Conservation (phyloP, 2,113 vertebrate species). For the Perccottus glenii region DNA sequence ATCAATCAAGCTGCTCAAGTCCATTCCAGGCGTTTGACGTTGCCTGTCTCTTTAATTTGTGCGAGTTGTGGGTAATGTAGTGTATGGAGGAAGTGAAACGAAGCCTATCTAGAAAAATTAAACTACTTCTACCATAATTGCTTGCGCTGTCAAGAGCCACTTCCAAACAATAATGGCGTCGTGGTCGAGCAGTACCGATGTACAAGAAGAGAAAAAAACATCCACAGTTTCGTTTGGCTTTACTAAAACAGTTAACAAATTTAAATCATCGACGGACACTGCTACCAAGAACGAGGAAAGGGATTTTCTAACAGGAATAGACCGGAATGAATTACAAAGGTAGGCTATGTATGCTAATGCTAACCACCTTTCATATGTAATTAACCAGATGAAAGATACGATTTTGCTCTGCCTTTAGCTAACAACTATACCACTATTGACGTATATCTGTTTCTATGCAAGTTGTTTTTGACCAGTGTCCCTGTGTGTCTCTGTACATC, state of each 20-base stretch:
- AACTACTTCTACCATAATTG: constrained; percentile 70
- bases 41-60: constrained; percentile 11
- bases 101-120: fast-evolving
- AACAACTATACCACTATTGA: background rate
- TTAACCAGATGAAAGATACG: background rate
- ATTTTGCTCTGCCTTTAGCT: background rate
- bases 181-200: constrained; percentile 10
- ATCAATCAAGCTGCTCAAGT: background rate
- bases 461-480: background rate
- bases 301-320: constrained; percentile 80
- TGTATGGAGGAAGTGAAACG: fast-evolving
- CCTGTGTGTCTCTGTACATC: background rate
- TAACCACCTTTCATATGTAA: constrained; percentile 4
- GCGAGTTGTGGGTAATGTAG: constrained; percentile 56
- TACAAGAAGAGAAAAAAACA: constrained; percentile 60
- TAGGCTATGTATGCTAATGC: constrained; percentile 61
- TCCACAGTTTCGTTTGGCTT: constrained; percentile 82
- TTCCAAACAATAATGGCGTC: constrained; percentile 77
- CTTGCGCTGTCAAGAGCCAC: background rate
- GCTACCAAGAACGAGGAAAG: constrained; percentile 50
- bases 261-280: constrained; percentile 50
- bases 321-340: constrained; percentile 80
- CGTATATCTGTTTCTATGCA: no score
- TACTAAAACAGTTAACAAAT: constrained; percentile 76
- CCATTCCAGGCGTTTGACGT: background rate